Base-by-base conservation (phyloP, 2,888 invertebrate genomes). In the Troglohyphantes excavatus region DNA sequence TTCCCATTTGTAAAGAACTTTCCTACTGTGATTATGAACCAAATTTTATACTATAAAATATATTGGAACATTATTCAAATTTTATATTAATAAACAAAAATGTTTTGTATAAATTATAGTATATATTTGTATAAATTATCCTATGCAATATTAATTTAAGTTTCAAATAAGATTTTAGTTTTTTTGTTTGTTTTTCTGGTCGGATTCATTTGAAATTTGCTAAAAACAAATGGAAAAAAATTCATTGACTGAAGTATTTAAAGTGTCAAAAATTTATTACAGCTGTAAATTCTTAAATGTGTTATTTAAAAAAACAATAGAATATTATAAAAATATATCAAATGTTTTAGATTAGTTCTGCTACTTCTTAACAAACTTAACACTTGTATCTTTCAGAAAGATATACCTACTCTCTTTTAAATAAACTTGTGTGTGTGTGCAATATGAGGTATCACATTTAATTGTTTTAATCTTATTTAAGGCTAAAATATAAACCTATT, bases 21-120 rank as follows among this genome's bases (percentile, higher is more conserved):
- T 17, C 27, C 33, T 46, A 72, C 72, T 72, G 72, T 72, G 72
- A 72, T 72, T 72, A 27, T 72, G 13, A 43, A 46, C 72, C 43
- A 72, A 72, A 72, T 72, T 72, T 68, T 68, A 68, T 68, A 68
- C 68, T 68, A 17, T 68, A 33, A 68, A 68, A 2, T 53, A 53
- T 53, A 53, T 53, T 17, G 17, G 53, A 68, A 6, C 0, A 33
- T 33, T 68, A 33, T 33, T 33, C 7, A 68, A 33, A 68, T 33
- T n/a, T 72, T 72, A 72, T 72, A 46, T n/a, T 53, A 53, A 5
- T 33, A 53, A 53, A 53, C 53, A 72, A 26, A 46, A 23, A 72
- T 72, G 46, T 46, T 72, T 72, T 72, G 72, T 72, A 72, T 7
- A 43, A n/a, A 72, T 39, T 46, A 72, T 53, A 46, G 26, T 46